Evolutionary conservation across 2,888 invertebrate genomes (phyloP), one percentile per base, ranked within the genome.

Genomic region (Tromatobia lineatoria): DNA sequence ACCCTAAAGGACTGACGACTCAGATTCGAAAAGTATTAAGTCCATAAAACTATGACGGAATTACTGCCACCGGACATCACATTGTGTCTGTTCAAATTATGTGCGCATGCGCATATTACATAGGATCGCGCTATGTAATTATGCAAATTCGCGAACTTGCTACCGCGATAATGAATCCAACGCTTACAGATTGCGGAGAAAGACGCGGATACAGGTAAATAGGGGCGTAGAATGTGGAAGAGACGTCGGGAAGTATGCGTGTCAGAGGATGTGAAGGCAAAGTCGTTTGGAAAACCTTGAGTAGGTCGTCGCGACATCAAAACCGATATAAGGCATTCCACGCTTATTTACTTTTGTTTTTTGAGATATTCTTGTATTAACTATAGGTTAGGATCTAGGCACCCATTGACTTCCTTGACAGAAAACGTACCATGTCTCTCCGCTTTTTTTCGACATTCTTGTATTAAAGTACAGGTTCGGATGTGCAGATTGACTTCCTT

Each of bases 81-180:
- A 25, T 67, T 67, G 47, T 47, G 13, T 13, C 23, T 67, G 45
- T 67, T 45, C 15, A 13, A n/a, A 11, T 2, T 47, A 20, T 29
- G 45, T 18, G n/a, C 45, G 20, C 71, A 42, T 45, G 42, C 11
- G 61, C 29, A n/a, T n/a, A n/a, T n/a, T n/a, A n/a, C n/a, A n/a
- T 25, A 47, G 18, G 45, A n/a, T 61, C 29, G 61, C 47, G 20
- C 54, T 71, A 47, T 76, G 71, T 80, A 83, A 83, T 83, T 83
- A 83, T 83, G 83, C 67, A 83, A 80, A 83, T 76, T 80, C 34
- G 50, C 71, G 25, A 70, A 83, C 54, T 64, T 71, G 64, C 67
- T 67, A 75, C 64, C 64, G 54, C 75, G 38, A 71, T 71, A 38
- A 45, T 64, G 70, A 81, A 50, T 66, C 52, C 23, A 45, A 67